A percentile compares a stretch with the other conserved stretches of the same genome.
Evolutionary conservation across 1,140 invertebrate genomes (phyloP).

Genomic region (Bombus terrestris): DNA sequence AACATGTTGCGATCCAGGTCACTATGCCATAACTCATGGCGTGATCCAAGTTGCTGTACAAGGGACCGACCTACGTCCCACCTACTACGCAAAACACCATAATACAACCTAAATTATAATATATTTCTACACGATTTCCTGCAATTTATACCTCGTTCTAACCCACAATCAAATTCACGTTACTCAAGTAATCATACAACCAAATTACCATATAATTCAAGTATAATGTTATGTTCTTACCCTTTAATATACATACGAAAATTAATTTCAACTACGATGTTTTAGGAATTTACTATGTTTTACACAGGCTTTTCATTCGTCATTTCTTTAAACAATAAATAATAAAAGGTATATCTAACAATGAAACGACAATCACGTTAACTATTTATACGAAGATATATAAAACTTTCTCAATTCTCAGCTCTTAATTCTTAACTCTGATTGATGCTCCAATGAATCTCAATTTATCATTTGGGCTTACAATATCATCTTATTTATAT

Average conservation of each 20-base stretch:
- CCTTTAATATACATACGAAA: not conserved
- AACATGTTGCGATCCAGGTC: slow-evolving; percentile 13
- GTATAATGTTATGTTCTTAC: not conserved
- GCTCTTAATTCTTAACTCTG: too few relatives aligned
- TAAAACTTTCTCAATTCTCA: too few relatives aligned
- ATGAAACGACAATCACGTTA: too few relatives aligned
- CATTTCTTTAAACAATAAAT: not conserved
- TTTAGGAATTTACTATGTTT: not conserved
- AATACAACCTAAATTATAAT: not conserved
- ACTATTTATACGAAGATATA: too few relatives aligned
- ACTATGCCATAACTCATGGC: slow-evolving; percentile 23
- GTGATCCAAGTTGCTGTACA: slow-evolving; percentile 16
- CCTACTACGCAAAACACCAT: not conserved
- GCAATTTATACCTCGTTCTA: not conserved
- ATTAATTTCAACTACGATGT: not conserved
- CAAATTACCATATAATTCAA: not conserved
- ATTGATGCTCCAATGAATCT: too few relatives aligned
- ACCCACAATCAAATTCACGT: not conserved
- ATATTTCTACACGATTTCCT: not conserved
- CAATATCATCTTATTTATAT: too few relatives aligned
- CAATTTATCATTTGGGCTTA: too few relatives aligned
- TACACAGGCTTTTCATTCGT: too few relatives aligned
- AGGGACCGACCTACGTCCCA: not conserved
- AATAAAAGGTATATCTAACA: too few relatives aligned
- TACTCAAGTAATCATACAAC: not conserved